A percentile compares a stretch with the other conserved stretches of the same genome.
phyloP scores from a whole-genome alignment of 2,113 vertebrate genomes.

The Labrus mixtus region DNA sequence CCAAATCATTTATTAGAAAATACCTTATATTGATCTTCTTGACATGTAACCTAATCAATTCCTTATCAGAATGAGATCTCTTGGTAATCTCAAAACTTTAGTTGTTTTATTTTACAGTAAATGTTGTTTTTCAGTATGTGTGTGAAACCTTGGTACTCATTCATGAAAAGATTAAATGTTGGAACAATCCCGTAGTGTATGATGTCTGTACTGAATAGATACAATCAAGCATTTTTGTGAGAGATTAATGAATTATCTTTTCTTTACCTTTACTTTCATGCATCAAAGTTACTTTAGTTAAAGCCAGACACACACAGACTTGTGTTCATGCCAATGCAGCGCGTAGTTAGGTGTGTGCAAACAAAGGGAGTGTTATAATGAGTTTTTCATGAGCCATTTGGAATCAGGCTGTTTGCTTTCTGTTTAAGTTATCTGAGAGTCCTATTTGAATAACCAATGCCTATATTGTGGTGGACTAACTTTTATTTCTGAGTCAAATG shows the following conservation, averaged over 20 bases:
- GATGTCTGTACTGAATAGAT: too few relatives aligned
- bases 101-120: too few relatives aligned
- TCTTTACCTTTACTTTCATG: neutral
- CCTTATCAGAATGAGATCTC: too few relatives aligned
- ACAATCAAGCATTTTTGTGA: neutral
- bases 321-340: neutral
- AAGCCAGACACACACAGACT: neutral
- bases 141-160: too few relatives aligned
- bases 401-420: constrained; percentile 75
- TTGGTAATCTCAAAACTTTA: too few relatives aligned
- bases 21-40: too few relatives aligned
- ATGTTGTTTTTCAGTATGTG: too few relatives aligned
- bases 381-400: constrained; percentile 78
- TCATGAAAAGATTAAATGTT: too few relatives aligned
- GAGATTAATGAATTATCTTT: neutral
- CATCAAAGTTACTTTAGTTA: neutral
- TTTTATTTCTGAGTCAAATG: constrained; percentile 50
- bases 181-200: too few relatives aligned
- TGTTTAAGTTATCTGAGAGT: constrained; percentile 50
- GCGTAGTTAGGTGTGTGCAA: constrained; percentile 68
- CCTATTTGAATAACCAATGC: constrained; percentile 76
- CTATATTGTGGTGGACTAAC: constrained; percentile 56
- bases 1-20: too few relatives aligned
- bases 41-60: too few relatives aligned
- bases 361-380: constrained; percentile 75